Evolutionary conservation across 2,113 vertebrate species (phyloP).

Genomic region (Ceuthmochares aereus): DNA sequence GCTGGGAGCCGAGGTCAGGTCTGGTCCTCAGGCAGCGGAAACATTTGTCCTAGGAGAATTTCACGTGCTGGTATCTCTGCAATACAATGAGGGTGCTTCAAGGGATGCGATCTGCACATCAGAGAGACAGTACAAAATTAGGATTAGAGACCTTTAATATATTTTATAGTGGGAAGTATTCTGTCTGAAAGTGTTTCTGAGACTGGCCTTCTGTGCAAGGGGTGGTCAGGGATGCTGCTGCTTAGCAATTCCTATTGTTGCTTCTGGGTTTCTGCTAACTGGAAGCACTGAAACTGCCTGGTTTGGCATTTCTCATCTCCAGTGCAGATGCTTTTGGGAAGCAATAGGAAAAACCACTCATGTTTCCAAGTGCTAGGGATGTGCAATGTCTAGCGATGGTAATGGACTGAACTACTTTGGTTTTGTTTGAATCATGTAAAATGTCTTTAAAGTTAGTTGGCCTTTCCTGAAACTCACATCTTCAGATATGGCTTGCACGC

Average conservation of each 20-base stretch:
- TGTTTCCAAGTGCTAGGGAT: background rate
- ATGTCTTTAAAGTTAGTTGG: background rate
- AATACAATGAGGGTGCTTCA: background rate
- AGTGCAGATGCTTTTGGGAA: background rate
- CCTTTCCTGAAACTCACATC: background rate
- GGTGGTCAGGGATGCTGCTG: background rate
- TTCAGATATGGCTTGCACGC: background rate
- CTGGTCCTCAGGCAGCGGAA: fast-evolving
- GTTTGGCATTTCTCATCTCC: background rate
- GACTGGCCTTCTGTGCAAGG: background rate
- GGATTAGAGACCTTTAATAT: background rate
- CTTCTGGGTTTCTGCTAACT: background rate
- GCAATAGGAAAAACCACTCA: background rate
- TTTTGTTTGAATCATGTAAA: background rate
- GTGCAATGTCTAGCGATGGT: background rate
- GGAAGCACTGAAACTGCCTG: background rate
- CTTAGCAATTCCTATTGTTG: background rate
- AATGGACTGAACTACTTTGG: background rate
- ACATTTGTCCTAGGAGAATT: background rate
- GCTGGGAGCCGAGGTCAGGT: background rate
- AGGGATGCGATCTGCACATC: fast-evolving
- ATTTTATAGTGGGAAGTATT: background rate
- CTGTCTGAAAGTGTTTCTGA: background rate
- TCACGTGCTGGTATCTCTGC: background rate
- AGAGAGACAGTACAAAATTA: background rate